Base-by-base conservation (phyloP, 2,113 vertebrate species). In the Leucopsar rothschildi region DNA sequence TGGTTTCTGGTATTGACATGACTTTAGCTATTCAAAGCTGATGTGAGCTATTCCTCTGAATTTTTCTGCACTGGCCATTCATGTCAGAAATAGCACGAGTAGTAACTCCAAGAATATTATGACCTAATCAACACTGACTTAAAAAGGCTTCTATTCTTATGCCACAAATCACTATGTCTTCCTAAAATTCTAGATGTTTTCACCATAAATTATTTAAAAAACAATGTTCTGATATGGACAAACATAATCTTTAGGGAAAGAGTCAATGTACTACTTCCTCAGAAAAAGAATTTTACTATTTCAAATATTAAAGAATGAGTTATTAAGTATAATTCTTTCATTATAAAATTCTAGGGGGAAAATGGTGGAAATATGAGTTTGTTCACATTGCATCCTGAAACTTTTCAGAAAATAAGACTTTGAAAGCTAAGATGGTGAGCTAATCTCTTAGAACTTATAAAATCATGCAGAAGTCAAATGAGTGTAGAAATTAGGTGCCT, bases 401-500 rank as follows among this genome's bases (percentile, higher is more conserved):
- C 29, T 70, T 66, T 39, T 28, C 19, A 80, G 39, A 87, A 92
- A 85, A 82, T 33, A 85, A 50, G 8, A 42, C 16, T 59, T 15
- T 50, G 22, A 88, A 60, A 86, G 39, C 60, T 82, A 85, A 72
- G 13, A 53, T 25, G 11, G 28, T 53, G 53, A 77, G 18, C 6
- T 80, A 59, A 78, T 86, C 11, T 94, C 47, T 82, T 49, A 79
- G 35, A 91, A 91, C 13, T 7, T 42, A 63, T 90, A 82, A 94
- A 92, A 87, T 72, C 63, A 72, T 61, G 24, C 14, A 80, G 42
- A 91, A 39, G 45, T 88, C 63, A 84, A 45, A 90, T 77, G 50
- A 82, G 50, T 85, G 52, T 91, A 68, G 78, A 97, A 95, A 92
- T 95, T 90, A 94, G 45, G 40, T 82, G 50, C 55, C 78, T 94